These are phyloP conservation scores for Brachionus paranguensis DNA, from an alignment of 1,140 invertebrate species.

Conservation along the genomic window DNA sequence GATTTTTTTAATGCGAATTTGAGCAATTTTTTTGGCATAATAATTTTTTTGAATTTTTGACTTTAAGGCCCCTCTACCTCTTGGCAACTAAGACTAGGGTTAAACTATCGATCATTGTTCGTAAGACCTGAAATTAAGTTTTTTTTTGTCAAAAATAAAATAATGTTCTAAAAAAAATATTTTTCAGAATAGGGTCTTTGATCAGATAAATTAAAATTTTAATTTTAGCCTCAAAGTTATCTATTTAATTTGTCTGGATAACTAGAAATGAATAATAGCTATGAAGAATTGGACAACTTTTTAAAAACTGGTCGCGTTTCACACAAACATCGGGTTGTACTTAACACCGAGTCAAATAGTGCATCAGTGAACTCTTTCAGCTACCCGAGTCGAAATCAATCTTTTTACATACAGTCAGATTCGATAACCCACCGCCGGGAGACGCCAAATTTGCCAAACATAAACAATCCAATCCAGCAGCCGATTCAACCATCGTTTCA, in stretches of 20 bases:
- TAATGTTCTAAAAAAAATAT: not conserved
- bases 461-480: not conserved
- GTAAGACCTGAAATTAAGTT: not conserved
- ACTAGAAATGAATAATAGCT: not conserved
- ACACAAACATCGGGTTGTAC: not conserved
- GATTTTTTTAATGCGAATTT: not conserved
- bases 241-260: not conserved
- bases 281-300: constrained; percentile 3
- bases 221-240: not conserved
- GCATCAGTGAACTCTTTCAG: not conserved
- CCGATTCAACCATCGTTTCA: not conserved
- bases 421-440: not conserved
- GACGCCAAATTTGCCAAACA: not conserved
- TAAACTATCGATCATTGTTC: not conserved
- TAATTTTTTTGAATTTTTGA: not conserved
- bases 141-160: not conserved
- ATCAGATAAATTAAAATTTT: no score
- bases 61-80: not conserved
- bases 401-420: not conserved
- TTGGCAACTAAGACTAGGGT: not conserved
- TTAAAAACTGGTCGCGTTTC: not conserved
- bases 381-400: not conserved
- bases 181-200: no score
- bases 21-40: not conserved
- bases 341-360: not conserved